Evolutionary conservation across 2,888 invertebrate genomes (phyloP), one percentile per base, ranked within the genome.

Genomic region (Zaprionus bogoriensis): DNA sequence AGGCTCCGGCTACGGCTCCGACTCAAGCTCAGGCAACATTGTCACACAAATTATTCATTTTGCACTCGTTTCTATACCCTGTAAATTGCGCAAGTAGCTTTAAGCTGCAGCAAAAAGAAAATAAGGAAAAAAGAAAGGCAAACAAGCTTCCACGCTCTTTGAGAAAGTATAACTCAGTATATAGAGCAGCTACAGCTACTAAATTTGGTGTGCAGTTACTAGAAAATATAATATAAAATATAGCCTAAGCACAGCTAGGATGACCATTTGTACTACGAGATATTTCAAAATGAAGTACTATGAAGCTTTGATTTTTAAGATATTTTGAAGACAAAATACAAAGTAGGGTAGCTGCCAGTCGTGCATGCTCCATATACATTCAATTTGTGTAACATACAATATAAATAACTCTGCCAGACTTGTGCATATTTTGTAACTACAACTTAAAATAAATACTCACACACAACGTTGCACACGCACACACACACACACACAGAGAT

Each of bases 1-100:
- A n/a, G n/a, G n/a, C n/a, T n/a, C 36, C 10, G 28, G 41, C 45
- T 51, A 55, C 30, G 60, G 54, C 47, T 39, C 57, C 32, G 17
- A 44, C 36, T 38, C 19, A 5, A 38, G 20, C 53, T 54, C 65
- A 32, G 63, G 50, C 54, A 67, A 76, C 76, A 85, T 82, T 79
- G 83, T 85, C 86, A 71, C 79, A 78, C 78, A 82, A 79, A 85
- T 63, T 71, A 78, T 78, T 72, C 76, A 85, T 75, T 71, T 73
- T 60, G 38, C 47, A 45, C 65, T 76, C 51, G 72, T 61, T 51
- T 71, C 57, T 57, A 39, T 58, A 76, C 73, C 65, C 72, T 71
- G 44, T 46, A 59, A 53, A 39, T 6, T 9, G 32, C 9, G 32
- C 0, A 3, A 3, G 7, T 14, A 14, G 12, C 12, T 1, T 7